Evolutionary conservation across 2,797 vertebrate genomes (phyloP).

Genomic region (Darevskia mixta): DNA sequence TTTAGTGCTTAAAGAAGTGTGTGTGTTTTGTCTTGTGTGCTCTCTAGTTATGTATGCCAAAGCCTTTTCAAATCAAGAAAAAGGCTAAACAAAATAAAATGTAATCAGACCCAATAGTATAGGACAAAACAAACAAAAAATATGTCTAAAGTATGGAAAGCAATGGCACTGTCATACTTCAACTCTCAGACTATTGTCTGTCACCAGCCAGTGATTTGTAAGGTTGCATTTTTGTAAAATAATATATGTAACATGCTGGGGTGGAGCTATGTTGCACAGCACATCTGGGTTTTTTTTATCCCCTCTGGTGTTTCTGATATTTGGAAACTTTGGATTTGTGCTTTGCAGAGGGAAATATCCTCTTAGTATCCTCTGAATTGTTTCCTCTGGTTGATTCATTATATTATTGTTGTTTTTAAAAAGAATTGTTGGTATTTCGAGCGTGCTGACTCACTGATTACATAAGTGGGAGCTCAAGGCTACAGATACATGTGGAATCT

Average conservation of each 20-base stretch:
- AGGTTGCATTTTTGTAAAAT: neutral
- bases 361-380: slow-evolving; percentile 12
- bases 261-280: neutral
- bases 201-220: neutral
- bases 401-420: slow-evolving; percentile 4
- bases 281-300: neutral
- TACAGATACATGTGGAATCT: neutral
- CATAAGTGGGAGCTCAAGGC: slow-evolving; percentile 8
- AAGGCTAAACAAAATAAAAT: neutral
- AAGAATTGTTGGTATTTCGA: slow-evolving; percentile 11
- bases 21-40: neutral
- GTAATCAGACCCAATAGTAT: neutral
- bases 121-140: neutral
- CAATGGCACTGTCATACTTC: neutral
- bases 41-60: neutral
- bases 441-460: slow-evolving; percentile 4
- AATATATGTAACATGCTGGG: neutral
- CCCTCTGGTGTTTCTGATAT: neutral
- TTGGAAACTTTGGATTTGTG: neutral
- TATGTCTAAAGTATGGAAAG: neutral
- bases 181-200: neutral
- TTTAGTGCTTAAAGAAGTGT: neutral
- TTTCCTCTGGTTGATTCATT: slow-evolving; percentile 49
- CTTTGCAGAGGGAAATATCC: slow-evolving; percentile 30
- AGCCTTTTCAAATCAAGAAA: neutral